These are phyloP conservation scores for Chrysolina americana DNA, from an alignment of 2,888 invertebrate genomes.

Conservation along the genomic window DNA sequence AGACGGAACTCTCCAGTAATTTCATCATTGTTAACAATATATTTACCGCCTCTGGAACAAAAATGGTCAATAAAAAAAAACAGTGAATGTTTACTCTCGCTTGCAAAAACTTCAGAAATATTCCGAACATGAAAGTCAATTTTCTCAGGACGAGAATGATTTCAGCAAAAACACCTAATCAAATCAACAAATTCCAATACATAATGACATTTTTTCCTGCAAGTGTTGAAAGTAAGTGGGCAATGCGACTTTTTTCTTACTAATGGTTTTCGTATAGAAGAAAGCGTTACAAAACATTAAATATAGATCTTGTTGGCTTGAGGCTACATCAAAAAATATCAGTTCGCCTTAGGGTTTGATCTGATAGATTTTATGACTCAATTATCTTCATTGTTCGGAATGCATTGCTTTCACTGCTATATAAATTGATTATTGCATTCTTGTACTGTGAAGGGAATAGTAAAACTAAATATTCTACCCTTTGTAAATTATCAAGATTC, in stretches of 20 bases:
- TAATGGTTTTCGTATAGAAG: constrained; percentile 26
- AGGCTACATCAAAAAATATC: neutral
- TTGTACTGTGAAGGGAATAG: too few species aligned
- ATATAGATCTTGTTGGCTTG: constrained; percentile 1
- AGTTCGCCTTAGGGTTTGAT: neutral
- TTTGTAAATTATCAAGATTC: too few species aligned
- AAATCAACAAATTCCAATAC: constrained; percentile 27
- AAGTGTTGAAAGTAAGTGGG: constrained; percentile 30
- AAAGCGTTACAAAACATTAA: constrained; percentile 37
- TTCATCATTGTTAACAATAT: too few species aligned
- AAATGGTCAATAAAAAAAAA: neutral
- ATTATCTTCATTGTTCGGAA: constrained; percentile 6
- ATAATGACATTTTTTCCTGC: constrained; percentile 32
- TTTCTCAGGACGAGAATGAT: constrained; percentile 18
- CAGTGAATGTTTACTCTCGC: neutral
- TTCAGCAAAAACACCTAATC: constrained; percentile 23
- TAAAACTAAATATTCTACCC: too few species aligned
- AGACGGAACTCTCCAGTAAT: too few species aligned
- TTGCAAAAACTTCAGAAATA: neutral
- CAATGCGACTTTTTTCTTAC: constrained; percentile 21
- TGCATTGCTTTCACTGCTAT: constrained; percentile 5
- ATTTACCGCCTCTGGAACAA: too few species aligned
- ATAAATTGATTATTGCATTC: neutral
- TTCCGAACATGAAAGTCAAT: constrained; percentile 29
- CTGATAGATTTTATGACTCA: constrained; percentile 18